phyloP scores from a whole-genome alignment of 2,113 vertebrate species.

The Calyptommatus sinebrachiatus region DNA sequence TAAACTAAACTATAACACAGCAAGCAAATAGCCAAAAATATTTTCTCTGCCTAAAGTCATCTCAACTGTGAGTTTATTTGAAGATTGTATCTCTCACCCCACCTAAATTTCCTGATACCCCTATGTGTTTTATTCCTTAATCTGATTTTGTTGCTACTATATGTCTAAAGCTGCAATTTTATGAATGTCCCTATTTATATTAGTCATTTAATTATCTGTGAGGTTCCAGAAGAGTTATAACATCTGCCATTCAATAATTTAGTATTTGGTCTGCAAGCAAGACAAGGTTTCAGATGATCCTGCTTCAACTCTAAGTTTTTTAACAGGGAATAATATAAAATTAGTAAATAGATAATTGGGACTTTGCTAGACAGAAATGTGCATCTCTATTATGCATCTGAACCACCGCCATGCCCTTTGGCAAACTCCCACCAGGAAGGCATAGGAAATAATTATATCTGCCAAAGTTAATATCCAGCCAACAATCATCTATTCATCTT shows the following conservation, averaged over 20 bases:
- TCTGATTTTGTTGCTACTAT: not conserved
- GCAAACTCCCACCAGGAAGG: constrained; percentile 15
- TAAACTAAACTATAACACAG: not conserved
- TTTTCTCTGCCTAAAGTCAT: not conserved
- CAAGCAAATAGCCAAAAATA: not conserved
- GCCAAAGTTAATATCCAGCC: constrained; percentile 36
- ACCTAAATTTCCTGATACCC: not conserved
- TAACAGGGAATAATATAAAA: constrained; percentile 7
- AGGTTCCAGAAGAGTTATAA: not conserved
- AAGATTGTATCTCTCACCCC: not conserved
- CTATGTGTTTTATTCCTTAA: not conserved
- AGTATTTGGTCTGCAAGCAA: constrained; percentile 1
- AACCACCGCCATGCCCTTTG: constrained; percentile 13
- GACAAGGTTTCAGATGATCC: not conserved
- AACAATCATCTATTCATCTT: constrained; percentile 33
- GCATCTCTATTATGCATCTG: constrained; percentile 22
- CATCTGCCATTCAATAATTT: not conserved
- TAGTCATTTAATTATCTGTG: not conserved
- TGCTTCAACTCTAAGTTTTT: not conserved
- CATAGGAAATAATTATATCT: constrained; percentile 35
- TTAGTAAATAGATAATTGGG: not conserved
- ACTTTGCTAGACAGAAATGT: constrained; percentile 7
- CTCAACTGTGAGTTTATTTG: not conserved
- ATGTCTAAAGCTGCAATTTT: not conserved
- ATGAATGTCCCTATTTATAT: not conserved